Base-by-base conservation (phyloP, 2,888 invertebrate species). In the Trachelus stipa region DNA sequence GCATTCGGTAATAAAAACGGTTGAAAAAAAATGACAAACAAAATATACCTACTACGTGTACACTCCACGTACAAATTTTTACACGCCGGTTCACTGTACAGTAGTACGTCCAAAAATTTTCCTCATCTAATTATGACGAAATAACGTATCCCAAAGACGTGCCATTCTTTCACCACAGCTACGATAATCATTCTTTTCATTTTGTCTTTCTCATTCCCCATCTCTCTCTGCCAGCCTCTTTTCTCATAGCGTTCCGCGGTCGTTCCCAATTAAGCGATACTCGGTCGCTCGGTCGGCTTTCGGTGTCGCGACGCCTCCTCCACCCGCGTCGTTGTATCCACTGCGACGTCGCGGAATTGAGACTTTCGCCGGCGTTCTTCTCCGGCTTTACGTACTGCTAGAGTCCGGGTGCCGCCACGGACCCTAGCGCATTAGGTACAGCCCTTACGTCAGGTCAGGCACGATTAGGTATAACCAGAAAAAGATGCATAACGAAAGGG, bases 121-220 rank as follows among this genome's bases (percentile, higher is more conserved):
- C n/a, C 74, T 74, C 37, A 23, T n/a, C 15, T 37, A 35, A 80
- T 79, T 80, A 80, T 80, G 78, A 80, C 77, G 75, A 77, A 79
- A 79, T 77, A 77, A 80, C 77, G 71, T 71, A 30, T 71, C 30
- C 71, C 77, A 34, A 33, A 34, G 9, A 35, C 30, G 35, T 74
- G 35, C 12, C 12, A 56, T 56, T 56, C 56, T 23, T 56, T 56
- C 23, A 23, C 23, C 56, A 56, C 23, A 56, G 23, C 56, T 56
- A 9, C 9, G 23, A 56, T 56, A 56, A 56, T 56, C 23, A 74
- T 35, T 34, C 12, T n/a, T 34, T 77, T 12, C 71, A 68, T 73
- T 68, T 30, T n/a, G 68, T 31, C 30, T 35, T 15, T 33, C 33
- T 33, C 68, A 9, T 31, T 71, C 34, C 56, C 34, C 71, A 30